A percentile compares a stretch with the other conserved stretches of the same genome.
Evolutionary conservation across 2,113 vertebrate species (phyloP).

Genomic region (Rhabdornis inornatus): DNA sequence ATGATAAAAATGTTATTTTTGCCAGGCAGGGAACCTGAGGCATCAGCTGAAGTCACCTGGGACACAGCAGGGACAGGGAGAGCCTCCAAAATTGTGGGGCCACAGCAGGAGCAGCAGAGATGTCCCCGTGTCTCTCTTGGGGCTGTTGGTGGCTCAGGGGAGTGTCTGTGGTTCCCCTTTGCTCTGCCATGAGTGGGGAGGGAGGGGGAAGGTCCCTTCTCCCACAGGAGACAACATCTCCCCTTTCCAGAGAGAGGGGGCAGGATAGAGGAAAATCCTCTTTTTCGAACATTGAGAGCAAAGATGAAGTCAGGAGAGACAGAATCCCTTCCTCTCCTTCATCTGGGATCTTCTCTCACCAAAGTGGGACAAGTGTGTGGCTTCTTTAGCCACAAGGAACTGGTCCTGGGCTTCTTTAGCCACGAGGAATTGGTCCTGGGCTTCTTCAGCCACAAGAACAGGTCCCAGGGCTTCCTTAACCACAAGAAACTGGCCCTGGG

Average conservation of each 20-base stretch:
- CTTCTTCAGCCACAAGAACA: background rate
- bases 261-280: background rate
- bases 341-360: background rate
- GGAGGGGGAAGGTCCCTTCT: background rate
- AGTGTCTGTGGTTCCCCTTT: background rate
- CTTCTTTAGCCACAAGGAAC: background rate
- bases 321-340: background rate
- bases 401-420: background rate
- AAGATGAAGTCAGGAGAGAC: background rate
- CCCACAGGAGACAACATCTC: background rate
- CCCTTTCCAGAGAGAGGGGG: background rate
- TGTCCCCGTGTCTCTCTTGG: background rate
- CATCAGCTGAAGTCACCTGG: background rate
- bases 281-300: background rate
- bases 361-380: too few relatives aligned
- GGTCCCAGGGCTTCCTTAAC: background rate
- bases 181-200: background rate
- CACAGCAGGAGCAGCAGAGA: background rate
- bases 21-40: background rate
- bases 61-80: background rate
- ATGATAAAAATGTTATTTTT: background rate
- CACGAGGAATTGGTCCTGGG: too few relatives aligned
- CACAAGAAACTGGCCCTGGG: background rate
- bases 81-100: fast-evolving
- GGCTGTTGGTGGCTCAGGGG: background rate